Percentiles rank a stretch among this genome's conserved stretches.
Conservation (phyloP, 2,113 vertebrate species). For the Cardinalis cardinalis region DNA sequence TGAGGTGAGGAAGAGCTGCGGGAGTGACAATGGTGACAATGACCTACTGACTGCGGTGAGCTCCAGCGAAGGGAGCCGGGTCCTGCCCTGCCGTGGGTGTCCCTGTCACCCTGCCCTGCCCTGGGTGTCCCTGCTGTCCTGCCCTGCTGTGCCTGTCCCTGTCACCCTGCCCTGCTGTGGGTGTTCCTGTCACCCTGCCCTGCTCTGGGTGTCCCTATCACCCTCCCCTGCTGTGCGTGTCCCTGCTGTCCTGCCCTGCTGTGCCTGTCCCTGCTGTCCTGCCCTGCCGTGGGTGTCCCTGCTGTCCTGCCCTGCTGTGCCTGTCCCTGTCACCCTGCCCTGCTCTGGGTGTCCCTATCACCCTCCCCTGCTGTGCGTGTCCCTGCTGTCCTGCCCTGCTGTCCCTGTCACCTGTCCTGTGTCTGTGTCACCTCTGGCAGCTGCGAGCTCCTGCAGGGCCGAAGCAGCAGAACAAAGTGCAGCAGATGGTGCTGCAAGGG, state of each 20-base stretch:
- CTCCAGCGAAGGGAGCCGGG: accelerated
- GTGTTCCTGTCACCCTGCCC: no score
- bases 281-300: no score
- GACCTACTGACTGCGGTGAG: accelerated
- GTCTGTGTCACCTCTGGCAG: accelerated
- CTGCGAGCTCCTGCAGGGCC: accelerated
- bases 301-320: no score
- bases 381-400: no score
- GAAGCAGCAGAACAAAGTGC: neutral
- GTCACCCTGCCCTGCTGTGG: no score
- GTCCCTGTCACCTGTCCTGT: neutral
- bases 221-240: no score
- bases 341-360: no score
- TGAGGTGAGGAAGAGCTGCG: accelerated
- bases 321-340: no score
- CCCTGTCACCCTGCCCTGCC: neutral
- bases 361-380: no score
- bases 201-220: no score
- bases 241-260: neutral
- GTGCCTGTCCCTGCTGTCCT: neutral
- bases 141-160: neutral
- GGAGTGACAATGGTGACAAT: neutral
- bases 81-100: accelerated
- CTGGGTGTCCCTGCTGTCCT: no score
- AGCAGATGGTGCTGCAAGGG: neutral